A percentile compares a stretch with the other conserved stretches of the same genome.
Evolutionary conservation across 53 echinoderm and acorn worm genomes (phyloP).

Genomic region (Echinarachnius parma): DNA sequence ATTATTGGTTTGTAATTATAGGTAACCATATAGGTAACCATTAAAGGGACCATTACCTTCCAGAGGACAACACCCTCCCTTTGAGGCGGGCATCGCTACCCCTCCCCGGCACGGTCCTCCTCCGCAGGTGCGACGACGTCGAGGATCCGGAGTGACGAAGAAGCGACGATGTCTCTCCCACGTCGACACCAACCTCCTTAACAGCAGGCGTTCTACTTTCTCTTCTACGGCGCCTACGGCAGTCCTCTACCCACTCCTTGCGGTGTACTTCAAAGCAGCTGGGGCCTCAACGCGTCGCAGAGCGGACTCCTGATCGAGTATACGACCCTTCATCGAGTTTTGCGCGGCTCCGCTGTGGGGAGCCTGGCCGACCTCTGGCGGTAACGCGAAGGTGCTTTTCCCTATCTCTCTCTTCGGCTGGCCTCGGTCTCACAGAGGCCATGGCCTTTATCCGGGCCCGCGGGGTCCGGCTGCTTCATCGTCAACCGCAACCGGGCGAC

Average conservation of each 20-base stretch:
- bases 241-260: slow-evolving; percentile 84
- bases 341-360: slow-evolving; percentile 98
- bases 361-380: slow-evolving; percentile 81
- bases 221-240: slow-evolving; percentile 94
- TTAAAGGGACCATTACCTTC: no score
- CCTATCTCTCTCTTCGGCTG: slow-evolving; percentile 83
- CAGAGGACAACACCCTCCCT: slow-evolving; percentile 84
- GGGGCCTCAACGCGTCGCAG: slow-evolving; percentile 74
- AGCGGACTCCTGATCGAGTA: slow-evolving; percentile 82
- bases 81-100: slow-evolving; percentile 70
- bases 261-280: slow-evolving; percentile 94
- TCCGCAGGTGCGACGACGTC: slow-evolving; percentile 5
- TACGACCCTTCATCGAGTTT: slow-evolving; percentile 93
- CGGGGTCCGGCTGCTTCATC: slow-evolving; percentile 57
- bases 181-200: slow-evolving; percentile 72
- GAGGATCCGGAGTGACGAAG: slow-evolving; percentile 29
- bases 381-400: slow-evolving; percentile 80
- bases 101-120: slow-evolving; percentile 44
- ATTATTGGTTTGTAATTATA: no score
- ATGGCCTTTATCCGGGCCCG: no score
- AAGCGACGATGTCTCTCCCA: slow-evolving; percentile 57
- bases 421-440: no score
- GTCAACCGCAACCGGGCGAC: slow-evolving; percentile 47
- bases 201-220: slow-evolving; percentile 85
- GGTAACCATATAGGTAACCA: no score